Percentiles rank a stretch among this genome's conserved stretches.
Conservation (phyloP, 2,888 invertebrate species). For the Tenthredo distinguenda region DNA sequence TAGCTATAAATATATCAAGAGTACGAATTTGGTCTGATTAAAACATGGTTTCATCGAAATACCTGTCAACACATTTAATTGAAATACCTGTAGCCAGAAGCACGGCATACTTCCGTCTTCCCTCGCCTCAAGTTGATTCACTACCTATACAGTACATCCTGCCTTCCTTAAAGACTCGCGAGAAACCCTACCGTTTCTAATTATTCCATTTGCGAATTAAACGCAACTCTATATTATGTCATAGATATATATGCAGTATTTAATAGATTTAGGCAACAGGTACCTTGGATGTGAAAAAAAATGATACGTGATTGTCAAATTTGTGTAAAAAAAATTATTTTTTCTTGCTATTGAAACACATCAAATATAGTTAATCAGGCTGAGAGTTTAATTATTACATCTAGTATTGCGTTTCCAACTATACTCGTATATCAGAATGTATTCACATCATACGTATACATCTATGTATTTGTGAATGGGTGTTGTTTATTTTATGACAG, state of each 20-base stretch:
- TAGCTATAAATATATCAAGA: background rate
- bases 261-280: background rate
- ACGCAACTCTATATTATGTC: background rate
- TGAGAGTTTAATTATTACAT: background rate
- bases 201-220: background rate
- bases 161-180: background rate
- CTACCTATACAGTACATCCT: background rate
- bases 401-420: background rate
- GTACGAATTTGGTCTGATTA: background rate
- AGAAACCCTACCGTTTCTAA: background rate
- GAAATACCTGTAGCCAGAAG: constrained; percentile 2
- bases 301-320: background rate
- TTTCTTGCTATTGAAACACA: background rate
- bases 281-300: background rate
- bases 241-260: background rate
- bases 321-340: background rate
- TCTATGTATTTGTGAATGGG: background rate
- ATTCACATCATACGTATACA: background rate
- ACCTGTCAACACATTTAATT: background rate
- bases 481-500: constrained; percentile 27
- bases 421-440: background rate
- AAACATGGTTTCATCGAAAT: background rate
- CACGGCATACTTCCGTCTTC: background rate
- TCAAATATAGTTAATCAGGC: background rate
- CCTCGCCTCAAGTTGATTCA: background rate